Evolutionary conservation across 2,888 invertebrate genomes (phyloP).

Genomic region (Oegoconia quadripuncta): DNA sequence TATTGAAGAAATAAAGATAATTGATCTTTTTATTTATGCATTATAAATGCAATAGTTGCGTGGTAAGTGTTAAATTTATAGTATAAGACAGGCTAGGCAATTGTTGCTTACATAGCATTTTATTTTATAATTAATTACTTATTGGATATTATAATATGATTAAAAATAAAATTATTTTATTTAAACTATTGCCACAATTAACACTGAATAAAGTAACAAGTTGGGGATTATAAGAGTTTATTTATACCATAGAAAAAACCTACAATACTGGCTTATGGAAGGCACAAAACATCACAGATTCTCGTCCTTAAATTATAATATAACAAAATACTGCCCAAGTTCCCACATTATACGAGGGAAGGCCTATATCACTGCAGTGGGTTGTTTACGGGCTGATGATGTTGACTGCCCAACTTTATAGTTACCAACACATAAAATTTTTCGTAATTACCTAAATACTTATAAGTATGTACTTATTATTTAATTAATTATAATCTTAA

Average conservation of each 20-base stretch:
- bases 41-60: slow-evolving; percentile 4
- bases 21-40: neutral
- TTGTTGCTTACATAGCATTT: neutral
- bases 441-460: no score
- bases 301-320: neutral
- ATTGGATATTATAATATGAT: neutral
- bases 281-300: slow-evolving; percentile 12
- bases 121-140: no score
- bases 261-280: slow-evolving; percentile 1
- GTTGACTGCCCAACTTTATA: no score
- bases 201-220: no score
- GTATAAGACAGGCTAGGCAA: neutral
- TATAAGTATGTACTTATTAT: no score
- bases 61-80: neutral
- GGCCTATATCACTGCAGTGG: no score
- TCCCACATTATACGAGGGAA: no score
- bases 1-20: neutral
- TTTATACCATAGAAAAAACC: neutral
- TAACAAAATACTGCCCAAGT: neutral
- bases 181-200: neutral
- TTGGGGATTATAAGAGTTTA: no score
- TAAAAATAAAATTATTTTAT: neutral
- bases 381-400: no score
- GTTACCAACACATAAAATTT: no score
- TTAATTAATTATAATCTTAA: no score